These are phyloP conservation scores for Varanus salvator DNA, from an alignment of 2,113 vertebrate genomes.

Conservation along the genomic window DNA sequence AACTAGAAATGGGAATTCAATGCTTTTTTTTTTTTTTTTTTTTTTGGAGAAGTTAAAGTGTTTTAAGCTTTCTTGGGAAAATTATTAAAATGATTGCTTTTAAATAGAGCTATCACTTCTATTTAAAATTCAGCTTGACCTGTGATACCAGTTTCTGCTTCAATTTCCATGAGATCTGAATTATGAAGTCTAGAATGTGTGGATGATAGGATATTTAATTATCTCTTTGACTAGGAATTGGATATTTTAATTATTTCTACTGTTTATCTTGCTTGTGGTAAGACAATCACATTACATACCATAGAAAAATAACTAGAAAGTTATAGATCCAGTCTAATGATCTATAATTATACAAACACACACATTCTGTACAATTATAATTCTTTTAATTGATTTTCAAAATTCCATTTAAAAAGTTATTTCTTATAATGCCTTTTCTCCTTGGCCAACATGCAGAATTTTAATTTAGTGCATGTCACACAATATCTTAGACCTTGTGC, in stretches of 20 bases:
- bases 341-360: neutral
- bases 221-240: constrained; percentile 32
- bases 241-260: neutral
- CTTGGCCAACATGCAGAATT: neutral
- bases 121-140: neutral
- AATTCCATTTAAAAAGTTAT: neutral
- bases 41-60: constrained; percentile 41
- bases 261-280: neutral
- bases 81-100: constrained; percentile 26
- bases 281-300: neutral
- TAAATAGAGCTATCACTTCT: constrained; percentile 16
- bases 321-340: neutral
- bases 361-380: neutral
- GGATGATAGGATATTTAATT: constrained; percentile 14
- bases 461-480: neutral
- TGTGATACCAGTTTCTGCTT: neutral
- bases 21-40: neutral
- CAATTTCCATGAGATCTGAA: constrained; percentile 1
- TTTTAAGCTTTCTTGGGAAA: constrained; percentile 15
- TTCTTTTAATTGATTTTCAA: neutral
- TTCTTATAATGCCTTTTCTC: neutral
- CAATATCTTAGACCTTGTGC: neutral
- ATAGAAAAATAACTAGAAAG: neutral
- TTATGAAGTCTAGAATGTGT: neutral
- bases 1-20: constrained; percentile 55